Evolutionary conservation across 2,888 invertebrate genomes (phyloP), one percentile per base, ranked within the genome.

Genomic region (Tetragnatha montana): DNA sequence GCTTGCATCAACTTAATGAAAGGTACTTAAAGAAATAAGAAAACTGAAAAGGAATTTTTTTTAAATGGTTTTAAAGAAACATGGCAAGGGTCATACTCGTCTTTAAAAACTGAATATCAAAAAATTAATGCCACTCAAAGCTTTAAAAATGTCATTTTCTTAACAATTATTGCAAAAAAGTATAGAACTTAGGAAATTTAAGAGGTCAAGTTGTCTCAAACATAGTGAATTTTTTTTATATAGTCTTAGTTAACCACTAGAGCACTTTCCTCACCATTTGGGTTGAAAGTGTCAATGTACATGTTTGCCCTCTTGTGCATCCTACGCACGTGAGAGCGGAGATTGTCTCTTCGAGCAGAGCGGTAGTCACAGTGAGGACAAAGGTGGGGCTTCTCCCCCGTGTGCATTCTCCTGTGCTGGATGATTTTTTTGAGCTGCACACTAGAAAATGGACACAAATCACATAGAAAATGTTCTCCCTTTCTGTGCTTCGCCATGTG

Each of bases 291-390:
- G 92, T 95, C 95, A 92, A 95, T 94, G 91, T 94, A 94, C 91
- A 95, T 93, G 92, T 95, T 95, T 87, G 94, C 94, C 92, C 94
- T 94, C 92, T 95, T 95, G 93, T 95, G 95, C 88, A 95, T 95
- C 70, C 95, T 93, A 49, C 95, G 93, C 10, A 95, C 95, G 92
- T 95, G 95, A 76, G 95, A 95, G 60, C 95, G 94, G 75, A 95
- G 93, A 93, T 95, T 95, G 93, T 95, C 95, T 82, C 95, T 93
- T 76, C 95, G 93, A 0, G 95, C 95, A 70, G 95, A 94, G 81
- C 95, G 93, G 92, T 95, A 95, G n/a, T 94, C 93, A 92, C 95
- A 95, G 91, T 94, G 94, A 12, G 95, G 95, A 92, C 95, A 95
- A 14, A 95, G 93, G 92, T 95, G 95, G 3, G 95, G 95, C 89